phyloP scores from a whole-genome alignment of 1,140 invertebrate genomes.

The Pogonognathellus flavescens region DNA sequence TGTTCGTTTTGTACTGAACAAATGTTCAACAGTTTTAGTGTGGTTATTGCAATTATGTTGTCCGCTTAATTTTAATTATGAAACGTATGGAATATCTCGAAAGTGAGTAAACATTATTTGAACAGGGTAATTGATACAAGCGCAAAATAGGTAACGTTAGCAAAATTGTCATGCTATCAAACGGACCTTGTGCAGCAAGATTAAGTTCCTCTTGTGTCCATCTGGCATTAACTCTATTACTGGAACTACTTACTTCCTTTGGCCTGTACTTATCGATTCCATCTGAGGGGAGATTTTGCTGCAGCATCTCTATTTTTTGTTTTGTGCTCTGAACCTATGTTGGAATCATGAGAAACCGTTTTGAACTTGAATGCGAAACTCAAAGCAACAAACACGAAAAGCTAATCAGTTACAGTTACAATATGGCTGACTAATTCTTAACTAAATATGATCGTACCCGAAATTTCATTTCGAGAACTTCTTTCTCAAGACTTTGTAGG shows the following conservation, averaged over 20 bases:
- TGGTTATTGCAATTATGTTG: too few relatives aligned
- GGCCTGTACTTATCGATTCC: slow-evolving; percentile 83
- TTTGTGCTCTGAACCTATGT: slow-evolving; percentile 76
- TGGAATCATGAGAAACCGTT: background rate
- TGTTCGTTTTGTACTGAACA: too few relatives aligned
- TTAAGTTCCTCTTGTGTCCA: slow-evolving; percentile 95
- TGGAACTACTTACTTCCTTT: slow-evolving; percentile 71
- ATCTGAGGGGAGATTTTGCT: slow-evolving; percentile 78
- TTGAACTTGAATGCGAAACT: too few relatives aligned
- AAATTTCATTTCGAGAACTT: slow-evolving; percentile 92
- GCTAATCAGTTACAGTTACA: too few relatives aligned
- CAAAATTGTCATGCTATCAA: background rate
- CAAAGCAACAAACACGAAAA: too few relatives aligned
- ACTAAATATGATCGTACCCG: slow-evolving; percentile 80
- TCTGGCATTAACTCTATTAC: slow-evolving; percentile 83
- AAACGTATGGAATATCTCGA: too few relatives aligned
- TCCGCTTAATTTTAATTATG: too few relatives aligned
- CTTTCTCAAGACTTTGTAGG: slow-evolving; percentile 90
- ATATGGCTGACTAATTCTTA: too few relatives aligned
- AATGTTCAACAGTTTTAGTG: too few relatives aligned
- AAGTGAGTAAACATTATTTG: background rate
- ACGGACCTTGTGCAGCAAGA: slow-evolving; percentile 86
- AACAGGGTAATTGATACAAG: background rate
- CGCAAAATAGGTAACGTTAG: background rate
- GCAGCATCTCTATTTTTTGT: slow-evolving; percentile 88